Base-by-base conservation (phyloP, 1,140 invertebrate genomes). In the Tenebrio molitor region DNA sequence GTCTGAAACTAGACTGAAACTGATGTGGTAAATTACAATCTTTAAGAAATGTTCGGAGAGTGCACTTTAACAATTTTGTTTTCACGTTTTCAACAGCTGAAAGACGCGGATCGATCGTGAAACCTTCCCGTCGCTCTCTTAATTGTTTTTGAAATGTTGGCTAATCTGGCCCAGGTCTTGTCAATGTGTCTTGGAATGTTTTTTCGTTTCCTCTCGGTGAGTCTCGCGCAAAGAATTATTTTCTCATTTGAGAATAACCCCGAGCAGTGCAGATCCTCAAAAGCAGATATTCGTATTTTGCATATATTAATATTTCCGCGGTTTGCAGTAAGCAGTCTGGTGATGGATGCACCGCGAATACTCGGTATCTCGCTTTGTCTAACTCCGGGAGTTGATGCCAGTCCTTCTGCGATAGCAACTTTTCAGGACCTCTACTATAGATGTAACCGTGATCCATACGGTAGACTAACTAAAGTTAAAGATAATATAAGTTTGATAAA, bases 401-500 rank as follows among this genome's bases (percentile, higher is more conserved):
- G 62, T 63, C 58, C 15, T 63, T 25, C 42, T 44, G 46, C 46
- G 46, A 53, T 53, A 53, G 5, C 46, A 58, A 58, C 8, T 58
- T 58, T 58, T 58, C 21, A 15, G 19, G 23, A 58, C 23, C 29
- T 14, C 50, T 12, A 65, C 42, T 29, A 68, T 39, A 66, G 64
- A 44, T 67, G 64, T 44, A 53, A 70, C 63, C 70, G 25, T 72
- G 23, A 71, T 66, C 71, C 71, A 68, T 68, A 72, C 53, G 68
- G 41, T 70, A 74, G 67, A 70, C 29, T 70, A 74, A 70, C 67
- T 74, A 68, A 69, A 74, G 25, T 74, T 74, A 74, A 74, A 74
- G 72, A 74, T 74, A 74, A 74, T 74, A 74, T 74, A 74, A 74
- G 72, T 74, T 74, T 74, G 67, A 66, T 74, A 74, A 74, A 74